Percentiles rank a stretch among this genome's conserved stretches.
These are phyloP conservation scores for Uropetala carovei DNA, from an alignment of 2,888 invertebrate genomes.

Conservation along the genomic window DNA sequence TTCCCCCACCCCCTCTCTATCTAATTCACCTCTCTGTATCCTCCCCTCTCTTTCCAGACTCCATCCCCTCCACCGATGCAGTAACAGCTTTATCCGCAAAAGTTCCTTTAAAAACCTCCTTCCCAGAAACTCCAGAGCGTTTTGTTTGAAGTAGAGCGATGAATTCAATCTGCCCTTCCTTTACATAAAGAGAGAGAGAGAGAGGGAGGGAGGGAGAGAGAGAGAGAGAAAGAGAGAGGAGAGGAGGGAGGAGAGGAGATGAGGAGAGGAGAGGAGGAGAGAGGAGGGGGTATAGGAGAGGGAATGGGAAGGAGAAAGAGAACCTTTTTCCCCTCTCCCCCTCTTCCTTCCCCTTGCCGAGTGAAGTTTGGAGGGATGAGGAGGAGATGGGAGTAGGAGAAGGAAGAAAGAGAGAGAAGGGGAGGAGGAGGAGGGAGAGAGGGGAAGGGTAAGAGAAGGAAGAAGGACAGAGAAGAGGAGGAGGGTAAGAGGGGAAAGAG, in stretches of 20 bases:
- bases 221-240: conserved; percentile 29
- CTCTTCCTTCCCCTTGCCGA: neutral
- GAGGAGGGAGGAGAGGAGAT: conserved; percentile 10
- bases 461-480: neutral
- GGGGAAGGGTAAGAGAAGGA: conserved; percentile 32
- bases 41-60: neutral
- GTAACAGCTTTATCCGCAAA: conserved; percentile 24
- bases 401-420: conserved; percentile 53
- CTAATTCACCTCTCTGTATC: too few relatives aligned
- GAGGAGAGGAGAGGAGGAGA: neutral
- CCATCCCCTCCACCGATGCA: neutral
- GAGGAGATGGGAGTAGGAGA: neutral
- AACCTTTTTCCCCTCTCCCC: neutral
- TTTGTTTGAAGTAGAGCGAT: conserved; percentile 19
- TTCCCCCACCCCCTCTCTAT: neutral
- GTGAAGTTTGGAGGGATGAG: neutral
- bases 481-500: conserved; percentile 67
- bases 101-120: neutral
- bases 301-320: neutral
- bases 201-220: conserved; percentile 17
- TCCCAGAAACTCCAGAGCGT: neutral
- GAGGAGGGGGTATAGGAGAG: too few relatives aligned
- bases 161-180: conserved; percentile 35
- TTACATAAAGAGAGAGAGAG: neutral
- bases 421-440: conserved; percentile 66